Base-by-base conservation (phyloP, 2,888 invertebrate species). In the Julus scandinavius region DNA sequence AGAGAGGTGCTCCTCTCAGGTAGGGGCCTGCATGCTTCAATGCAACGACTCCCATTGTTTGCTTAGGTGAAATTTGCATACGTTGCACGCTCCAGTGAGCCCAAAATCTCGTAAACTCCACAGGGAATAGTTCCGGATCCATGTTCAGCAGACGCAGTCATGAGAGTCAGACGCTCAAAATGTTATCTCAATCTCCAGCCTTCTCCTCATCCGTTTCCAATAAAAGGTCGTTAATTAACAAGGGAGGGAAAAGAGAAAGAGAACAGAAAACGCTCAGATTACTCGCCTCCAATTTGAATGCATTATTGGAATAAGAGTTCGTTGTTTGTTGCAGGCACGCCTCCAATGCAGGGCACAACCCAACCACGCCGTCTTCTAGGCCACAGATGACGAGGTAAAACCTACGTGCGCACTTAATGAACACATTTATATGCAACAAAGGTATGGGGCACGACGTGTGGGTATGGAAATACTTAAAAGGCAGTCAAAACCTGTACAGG, bases 111-210 rank as follows among this genome's bases (percentile, higher is more conserved):
- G 29, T 29, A 72, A 72, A 29, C 72, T 72, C 72, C 72, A 72
- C 72, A 72, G 72, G 72, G 72, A 72, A 72, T 72, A 29, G 20
- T 29, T 72, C 72, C 11, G 72, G 72, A 72, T 72, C 72, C 72
- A 72, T 72, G 72, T 72, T 72, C 72, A 11, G 29, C 72, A 29
- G 29, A 29, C 72, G 72, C 72, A 72, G 72, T 72, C 29, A 72
- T 29, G 72, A 72, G 72, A 72, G 72, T 72, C 72, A 72, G 11
- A 11, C 72, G 72, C 72, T 72, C 72, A 72, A 29, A 72, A 72
- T 72, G 72, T 72, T 72, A 72, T 72, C 72, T 72, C 72, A 72
- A 72, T 72, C 72, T 72, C 72, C 72, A 72, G 72, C 72, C 72
- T 72, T 72, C 72, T 72, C n/a, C 72, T 72, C 72, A 72, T 72